Evolutionary conservation across 35 echinoderm and acorn worm genomes (phyloP).

Genomic region (Antedon bifida): DNA sequence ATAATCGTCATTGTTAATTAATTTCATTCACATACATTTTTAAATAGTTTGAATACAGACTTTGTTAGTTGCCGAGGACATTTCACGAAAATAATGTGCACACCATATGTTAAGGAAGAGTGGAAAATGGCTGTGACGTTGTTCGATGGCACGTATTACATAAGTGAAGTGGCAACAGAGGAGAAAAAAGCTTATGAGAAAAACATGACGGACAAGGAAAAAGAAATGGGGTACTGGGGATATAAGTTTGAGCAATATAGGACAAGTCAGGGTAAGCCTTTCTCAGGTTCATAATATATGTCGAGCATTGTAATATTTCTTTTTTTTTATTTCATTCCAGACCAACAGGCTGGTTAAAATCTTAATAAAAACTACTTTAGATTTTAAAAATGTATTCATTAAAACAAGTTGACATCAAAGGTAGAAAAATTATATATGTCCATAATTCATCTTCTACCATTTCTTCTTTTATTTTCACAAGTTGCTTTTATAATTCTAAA

Average conservation of each 20-base stretch:
- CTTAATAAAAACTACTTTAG: too few species aligned
- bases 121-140: constrained; percentile 89
- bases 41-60: constrained; percentile 53
- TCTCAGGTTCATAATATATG: too few species aligned
- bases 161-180: constrained; percentile 90
- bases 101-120: constrained; percentile 66
- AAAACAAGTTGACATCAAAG: too few species aligned
- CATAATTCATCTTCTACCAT: too few species aligned
- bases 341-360: too few species aligned
- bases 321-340: too few species aligned
- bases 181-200: constrained; percentile 47
- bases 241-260: constrained; percentile 99
- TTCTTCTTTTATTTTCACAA: too few species aligned
- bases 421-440: too few species aligned
- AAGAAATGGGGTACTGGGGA: constrained; percentile 70
- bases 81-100: constrained; percentile 84
- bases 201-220: constrained; percentile 40
- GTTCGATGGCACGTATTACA: constrained; percentile 77
- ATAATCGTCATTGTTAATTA: too few species aligned
- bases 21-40: neutral
- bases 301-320: too few species aligned
- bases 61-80: constrained; percentile 88
- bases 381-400: too few species aligned
- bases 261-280: constrained; percentile 53
- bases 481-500: too few species aligned